These are phyloP conservation scores for Sminthopsis crassicaudata DNA, from an alignment of 2,113 vertebrate species.

Conservation along the genomic window DNA sequence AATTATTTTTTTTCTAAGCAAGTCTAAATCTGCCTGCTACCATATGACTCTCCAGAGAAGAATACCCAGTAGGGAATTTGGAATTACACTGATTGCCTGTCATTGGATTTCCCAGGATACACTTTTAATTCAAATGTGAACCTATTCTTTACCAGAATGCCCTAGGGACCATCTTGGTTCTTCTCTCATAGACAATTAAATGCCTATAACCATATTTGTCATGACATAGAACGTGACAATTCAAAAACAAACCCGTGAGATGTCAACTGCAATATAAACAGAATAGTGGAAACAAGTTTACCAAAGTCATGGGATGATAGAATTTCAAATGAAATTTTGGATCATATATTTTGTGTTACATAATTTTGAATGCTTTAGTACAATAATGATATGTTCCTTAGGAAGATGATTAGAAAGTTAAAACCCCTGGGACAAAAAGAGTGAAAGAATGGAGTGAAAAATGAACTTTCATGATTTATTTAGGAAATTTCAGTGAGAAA, in stretches of 20 bases:
- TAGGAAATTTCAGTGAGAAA: neutral
- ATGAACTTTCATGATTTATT: slow-evolving; percentile 34
- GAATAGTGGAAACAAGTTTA: slow-evolving; percentile 49
- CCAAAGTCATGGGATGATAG: slow-evolving; percentile 28
- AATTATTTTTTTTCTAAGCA: slow-evolving; percentile 53
- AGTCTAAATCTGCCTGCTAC: slow-evolving; percentile 66
- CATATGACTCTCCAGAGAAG: slow-evolving; percentile 48
- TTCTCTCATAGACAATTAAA: slow-evolving; percentile 66
- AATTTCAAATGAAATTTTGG: slow-evolving; percentile 54
- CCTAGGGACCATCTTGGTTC: slow-evolving; percentile 54
- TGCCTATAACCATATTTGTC: slow-evolving; percentile 48
- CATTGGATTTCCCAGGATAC: slow-evolving; percentile 35
- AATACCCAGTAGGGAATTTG: slow-evolving; percentile 49
- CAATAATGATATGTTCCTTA: slow-evolving; percentile 27
- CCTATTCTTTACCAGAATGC: slow-evolving; percentile 62
- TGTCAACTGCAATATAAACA: slow-evolving; percentile 26
- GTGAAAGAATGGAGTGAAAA: slow-evolving; percentile 30
- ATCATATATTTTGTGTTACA: slow-evolving; percentile 40
- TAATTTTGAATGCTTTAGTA: neutral
- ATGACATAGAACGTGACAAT: slow-evolving; percentile 47
- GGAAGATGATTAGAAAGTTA: slow-evolving; percentile 28
- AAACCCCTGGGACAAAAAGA: slow-evolving; percentile 47
- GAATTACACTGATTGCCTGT: slow-evolving; percentile 53
- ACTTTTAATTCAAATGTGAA: slow-evolving; percentile 52
- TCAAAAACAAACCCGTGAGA: slow-evolving; percentile 67